A percentile compares a stretch with the other conserved stretches of the same genome.
These are phyloP conservation scores for Lamproptera curius DNA, from an alignment of 2,888 invertebrate species.

Conservation along the genomic window DNA sequence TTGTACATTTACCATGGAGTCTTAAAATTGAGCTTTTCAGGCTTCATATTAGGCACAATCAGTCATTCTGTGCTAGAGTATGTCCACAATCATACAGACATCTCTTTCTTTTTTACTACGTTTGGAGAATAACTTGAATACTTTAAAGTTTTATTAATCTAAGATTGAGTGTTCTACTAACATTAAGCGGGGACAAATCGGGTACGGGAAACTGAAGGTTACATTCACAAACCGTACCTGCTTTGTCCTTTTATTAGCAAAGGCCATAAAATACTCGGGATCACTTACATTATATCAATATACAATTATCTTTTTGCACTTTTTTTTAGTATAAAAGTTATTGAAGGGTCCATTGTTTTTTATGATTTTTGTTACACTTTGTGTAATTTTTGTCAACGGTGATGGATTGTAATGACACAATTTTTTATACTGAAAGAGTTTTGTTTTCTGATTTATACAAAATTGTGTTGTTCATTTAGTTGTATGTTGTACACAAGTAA, in stretches of 20 bases:
- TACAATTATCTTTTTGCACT: too few species aligned
- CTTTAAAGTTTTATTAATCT: constrained; percentile 25
- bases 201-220: constrained; percentile 15
- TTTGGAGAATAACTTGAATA: constrained; percentile 19
- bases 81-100: constrained; percentile 13
- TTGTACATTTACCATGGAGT: constrained; percentile 26
- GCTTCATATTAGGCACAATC: constrained; percentile 30
- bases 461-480: constrained; percentile 42
- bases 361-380: constrained; percentile 34
- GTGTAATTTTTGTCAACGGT: constrained; percentile 46
- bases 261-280: constrained; percentile 5
- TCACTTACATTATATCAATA: background rate
- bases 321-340: background rate
- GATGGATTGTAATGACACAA: constrained; percentile 51
- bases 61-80: constrained; percentile 22
- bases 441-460: constrained; percentile 16
- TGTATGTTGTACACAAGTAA: constrained; percentile 52
- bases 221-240: constrained; percentile 1
- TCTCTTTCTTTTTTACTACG: constrained; percentile 8
- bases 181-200: constrained; percentile 38
- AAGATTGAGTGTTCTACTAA: constrained; percentile 63
- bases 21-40: constrained; percentile 29
- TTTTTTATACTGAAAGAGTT: constrained; percentile 6
- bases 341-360: constrained; percentile 8
- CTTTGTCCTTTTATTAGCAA: constrained; percentile 14